Evolutionary conservation across 2,797 vertebrate genomes (phyloP).

Genomic region (Chloroceryle inda): DNA sequence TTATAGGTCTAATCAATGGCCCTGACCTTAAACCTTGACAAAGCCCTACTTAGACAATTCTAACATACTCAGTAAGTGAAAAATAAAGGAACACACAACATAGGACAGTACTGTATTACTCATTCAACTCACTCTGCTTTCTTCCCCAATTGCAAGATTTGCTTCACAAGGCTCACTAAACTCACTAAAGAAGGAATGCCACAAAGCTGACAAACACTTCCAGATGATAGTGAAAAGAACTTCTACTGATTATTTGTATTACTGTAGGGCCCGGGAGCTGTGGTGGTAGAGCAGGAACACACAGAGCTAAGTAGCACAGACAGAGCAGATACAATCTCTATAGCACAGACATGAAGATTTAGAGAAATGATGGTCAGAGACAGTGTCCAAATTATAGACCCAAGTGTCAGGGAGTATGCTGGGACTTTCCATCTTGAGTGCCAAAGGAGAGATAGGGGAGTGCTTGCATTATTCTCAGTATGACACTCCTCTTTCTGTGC

Average conservation of each 20-base stretch:
- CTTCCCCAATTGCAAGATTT: neutral
- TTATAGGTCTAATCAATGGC: too few relatives aligned
- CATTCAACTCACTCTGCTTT: neutral
- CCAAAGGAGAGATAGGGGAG: neutral
- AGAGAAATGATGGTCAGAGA: neutral
- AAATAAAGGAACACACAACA: neutral
- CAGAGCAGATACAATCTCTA: neutral
- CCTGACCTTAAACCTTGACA: neutral
- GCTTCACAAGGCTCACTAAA: neutral
- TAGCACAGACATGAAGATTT: neutral
- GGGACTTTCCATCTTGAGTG: neutral
- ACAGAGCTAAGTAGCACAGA: fast-evolving
- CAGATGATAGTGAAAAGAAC: neutral
- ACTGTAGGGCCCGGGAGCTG: neutral
- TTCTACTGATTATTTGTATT: neutral
- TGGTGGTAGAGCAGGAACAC: neutral
- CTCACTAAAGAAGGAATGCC: neutral
- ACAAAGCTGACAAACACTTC: neutral
- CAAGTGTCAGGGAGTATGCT: neutral
- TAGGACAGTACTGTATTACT: neutral
- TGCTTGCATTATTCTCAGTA: neutral
- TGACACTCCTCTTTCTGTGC: neutral
- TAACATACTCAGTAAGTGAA: neutral
- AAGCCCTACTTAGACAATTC: neutral
- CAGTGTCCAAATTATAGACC: neutral